Conservation (phyloP, 2,797 vertebrate species). For the Chaetodon trifasciatus region DNA sequence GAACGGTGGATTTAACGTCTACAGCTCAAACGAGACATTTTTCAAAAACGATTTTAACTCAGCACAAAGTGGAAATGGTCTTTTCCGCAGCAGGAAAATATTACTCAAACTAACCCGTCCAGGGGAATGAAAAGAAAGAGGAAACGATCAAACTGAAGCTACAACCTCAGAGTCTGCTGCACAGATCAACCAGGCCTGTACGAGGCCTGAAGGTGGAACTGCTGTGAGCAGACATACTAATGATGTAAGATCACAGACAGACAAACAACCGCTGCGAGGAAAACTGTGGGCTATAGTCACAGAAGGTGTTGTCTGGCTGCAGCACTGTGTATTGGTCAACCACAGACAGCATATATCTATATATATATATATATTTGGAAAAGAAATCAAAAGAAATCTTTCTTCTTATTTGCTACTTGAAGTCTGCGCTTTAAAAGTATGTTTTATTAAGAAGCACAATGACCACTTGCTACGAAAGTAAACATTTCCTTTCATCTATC, state of each 20-base stretch:
- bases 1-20: background rate
- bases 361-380: background rate
- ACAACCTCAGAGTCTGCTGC: background rate
- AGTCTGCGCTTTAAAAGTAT: background rate
- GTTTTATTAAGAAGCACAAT: conserved; percentile 6
- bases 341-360: background rate
- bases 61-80: background rate
- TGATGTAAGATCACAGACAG: conserved; percentile 14
- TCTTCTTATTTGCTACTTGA: conserved; percentile 3
- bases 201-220: conserved; percentile 1
- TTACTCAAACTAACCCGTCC: background rate
- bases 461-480: conserved; percentile 19
- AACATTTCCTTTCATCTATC: conserved; percentile 51
- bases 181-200: background rate
- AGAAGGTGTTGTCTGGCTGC: conserved; percentile 11
- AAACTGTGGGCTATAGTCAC: conserved; percentile 23
- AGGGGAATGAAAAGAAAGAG: background rate
- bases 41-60: background rate
- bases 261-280: conserved; percentile 23
- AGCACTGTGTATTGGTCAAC: conserved; percentile 9
- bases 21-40: background rate
- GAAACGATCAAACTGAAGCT: background rate
- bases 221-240: background rate
- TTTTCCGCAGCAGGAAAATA: background rate
- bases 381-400: background rate